These are phyloP conservation scores for Channa striata DNA, from an alignment of 2,797 vertebrate species.

Conservation along the genomic window DNA sequence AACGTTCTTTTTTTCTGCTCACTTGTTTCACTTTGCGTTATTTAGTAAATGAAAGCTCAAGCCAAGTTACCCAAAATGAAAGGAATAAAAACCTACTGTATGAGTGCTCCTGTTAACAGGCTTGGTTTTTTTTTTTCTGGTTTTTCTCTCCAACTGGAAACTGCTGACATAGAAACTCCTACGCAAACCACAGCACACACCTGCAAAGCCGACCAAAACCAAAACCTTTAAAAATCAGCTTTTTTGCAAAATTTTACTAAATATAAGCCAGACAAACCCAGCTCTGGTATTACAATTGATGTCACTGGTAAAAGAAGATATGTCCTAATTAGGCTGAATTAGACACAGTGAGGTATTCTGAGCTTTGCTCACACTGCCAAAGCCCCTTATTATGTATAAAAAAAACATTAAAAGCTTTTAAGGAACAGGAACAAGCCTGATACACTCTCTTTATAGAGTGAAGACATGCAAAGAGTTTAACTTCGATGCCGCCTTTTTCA, in stretches of 20 bases:
- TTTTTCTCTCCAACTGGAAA: slow-evolving; percentile 32
- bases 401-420: too few species aligned
- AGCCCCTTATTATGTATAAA: too few species aligned
- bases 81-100: neutral
- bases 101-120: neutral
- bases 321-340: too few species aligned
- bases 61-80: neutral
- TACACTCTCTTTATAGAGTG: neutral
- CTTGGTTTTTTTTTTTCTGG: neutral
- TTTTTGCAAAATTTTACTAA: too few species aligned
- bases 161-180: slow-evolving; percentile 43
- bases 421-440: neutral
- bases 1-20: neutral
- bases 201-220: slow-evolving; percentile 35
- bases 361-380: too few species aligned
- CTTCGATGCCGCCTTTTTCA: slow-evolving; percentile 48
- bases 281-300: neutral
- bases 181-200: slow-evolving; percentile 39
- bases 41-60: neutral
- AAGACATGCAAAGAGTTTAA: neutral
- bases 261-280: neutral
- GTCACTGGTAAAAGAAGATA: too few species aligned
- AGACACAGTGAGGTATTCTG: too few species aligned
- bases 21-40: neutral
- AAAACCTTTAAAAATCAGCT: slow-evolving; percentile 4